Evolutionary conservation across 2,113 vertebrate genomes (phyloP), one percentile per base, ranked within the genome.

Genomic region (Collichthys lucidus): DNA sequence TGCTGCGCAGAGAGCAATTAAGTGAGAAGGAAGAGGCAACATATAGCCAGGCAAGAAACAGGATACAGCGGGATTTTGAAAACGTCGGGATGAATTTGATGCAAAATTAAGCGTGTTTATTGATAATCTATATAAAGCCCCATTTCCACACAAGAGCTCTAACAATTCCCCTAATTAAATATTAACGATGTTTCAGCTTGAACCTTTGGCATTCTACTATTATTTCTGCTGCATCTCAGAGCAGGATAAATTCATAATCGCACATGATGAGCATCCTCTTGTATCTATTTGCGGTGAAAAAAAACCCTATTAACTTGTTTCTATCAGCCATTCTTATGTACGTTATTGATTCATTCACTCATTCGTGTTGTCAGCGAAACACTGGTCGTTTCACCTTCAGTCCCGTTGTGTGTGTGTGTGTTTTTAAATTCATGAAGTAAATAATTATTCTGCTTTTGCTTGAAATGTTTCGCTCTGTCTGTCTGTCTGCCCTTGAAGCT

Each of bases 71-170:
- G 78, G 79, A 89, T 91, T 92, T 79, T 61, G 65, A 89, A 82
- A 84, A 87, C 66, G 82, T 86, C 79, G 80, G 75, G 72, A 83
- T 76, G 68, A 85, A 90, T 92, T 63, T 91, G 81, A 90, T 85
- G 89, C 80, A 89, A 91, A 92, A 92, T 86, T 73, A 94, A 91
- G 80, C 86, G 86, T 86, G 88, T 91, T 94, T 95, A 95, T 94
- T 95, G 92, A 93, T 94, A 90, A 93, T 94, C 93, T 89, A 92
- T 94, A 94, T 91, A 88, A 92, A 93, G 86, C 86, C 88, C 75
- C 11, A 76, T 91, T 94, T 94, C 88, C 88, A 91, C 87, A 89
- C 80, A 72, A 61, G 80, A 73, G 73, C 73, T 87, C 79, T 53
- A 90, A 93, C 89, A 93, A 83, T 91, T 91, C 85, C 62, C 69